These are phyloP conservation scores for Cyphomyrmex costatus DNA, from an alignment of 1,140 invertebrate genomes.

Conservation along the genomic window DNA sequence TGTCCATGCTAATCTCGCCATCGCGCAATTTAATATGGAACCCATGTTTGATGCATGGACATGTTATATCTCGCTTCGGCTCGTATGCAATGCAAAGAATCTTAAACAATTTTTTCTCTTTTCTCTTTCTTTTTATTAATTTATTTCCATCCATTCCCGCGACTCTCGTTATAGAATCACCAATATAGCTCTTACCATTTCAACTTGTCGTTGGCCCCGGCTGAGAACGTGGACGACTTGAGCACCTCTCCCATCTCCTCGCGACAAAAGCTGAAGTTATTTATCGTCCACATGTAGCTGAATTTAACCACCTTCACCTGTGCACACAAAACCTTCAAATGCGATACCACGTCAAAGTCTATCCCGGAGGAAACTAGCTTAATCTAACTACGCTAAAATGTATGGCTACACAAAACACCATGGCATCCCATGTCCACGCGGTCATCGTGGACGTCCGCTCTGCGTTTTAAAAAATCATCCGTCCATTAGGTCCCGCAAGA, in stretches of 20 bases:
- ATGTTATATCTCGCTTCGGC: not conserved
- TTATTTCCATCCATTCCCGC: not conserved
- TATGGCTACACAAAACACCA: slow-evolving; percentile 19
- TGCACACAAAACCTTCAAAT: slow-evolving; percentile 84
- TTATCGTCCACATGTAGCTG: slow-evolving; percentile 99
- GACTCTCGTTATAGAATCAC: not conserved
- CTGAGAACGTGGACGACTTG: slow-evolving; percentile 99
- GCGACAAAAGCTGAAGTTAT: slow-evolving; percentile 99
- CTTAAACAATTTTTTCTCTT: slow-evolving; percentile 23
- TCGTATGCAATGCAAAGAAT: slow-evolving; percentile 73
- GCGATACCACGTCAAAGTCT: slow-evolving; percentile 81
- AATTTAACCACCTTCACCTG: slow-evolving; percentile 99
- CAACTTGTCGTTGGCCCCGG: slow-evolving; percentile 99
- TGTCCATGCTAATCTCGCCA: slow-evolving; percentile 21
- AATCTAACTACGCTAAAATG: slow-evolving; percentile 71
- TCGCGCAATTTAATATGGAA: slow-evolving; percentile 8
- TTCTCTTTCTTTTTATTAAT: no score
- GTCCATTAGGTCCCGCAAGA: not conserved
- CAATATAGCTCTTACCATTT: slow-evolving; percentile 93
- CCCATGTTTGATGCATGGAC: no score
- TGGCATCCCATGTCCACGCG: not conserved
- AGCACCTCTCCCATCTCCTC: slow-evolving; percentile 99
- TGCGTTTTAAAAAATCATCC: slow-evolving; percentile 18
- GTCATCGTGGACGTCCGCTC: not conserved
- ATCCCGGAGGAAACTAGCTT: slow-evolving; percentile 76